Evolutionary conservation across 2,797 vertebrate species (phyloP).

Genomic region (Lindbergichthys nudifrons): DNA sequence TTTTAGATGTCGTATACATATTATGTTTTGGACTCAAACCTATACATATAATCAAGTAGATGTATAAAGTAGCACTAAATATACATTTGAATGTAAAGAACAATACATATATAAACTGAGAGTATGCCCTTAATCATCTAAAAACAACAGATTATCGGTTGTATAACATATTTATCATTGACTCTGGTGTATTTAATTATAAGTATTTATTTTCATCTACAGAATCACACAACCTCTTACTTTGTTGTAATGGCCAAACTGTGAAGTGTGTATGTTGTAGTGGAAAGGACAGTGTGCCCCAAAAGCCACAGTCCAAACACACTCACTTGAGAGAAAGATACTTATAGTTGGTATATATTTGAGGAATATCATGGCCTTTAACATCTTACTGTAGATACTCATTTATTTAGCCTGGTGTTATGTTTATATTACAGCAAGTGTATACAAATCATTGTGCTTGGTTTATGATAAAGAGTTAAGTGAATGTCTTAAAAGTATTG

Average conservation of each 20-base stretch:
- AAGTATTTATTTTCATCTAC: not conserved
- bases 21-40: too few relatives aligned
- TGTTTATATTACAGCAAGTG: not conserved
- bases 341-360: not conserved
- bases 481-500: constrained; percentile 24
- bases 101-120: not conserved
- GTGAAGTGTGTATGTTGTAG: too few relatives aligned
- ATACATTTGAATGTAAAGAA: not conserved
- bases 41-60: not conserved
- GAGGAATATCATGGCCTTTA: not conserved
- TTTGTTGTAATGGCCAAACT: not conserved
- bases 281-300: too few relatives aligned
- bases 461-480: constrained; percentile 1
- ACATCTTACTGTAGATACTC: too few relatives aligned
- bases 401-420: not conserved
- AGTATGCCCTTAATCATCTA: not conserved
- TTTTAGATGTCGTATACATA: not conserved
- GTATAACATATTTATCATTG: not conserved
- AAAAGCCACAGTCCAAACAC: too few relatives aligned
- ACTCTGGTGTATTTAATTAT: not conserved
- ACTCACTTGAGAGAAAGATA: not conserved
- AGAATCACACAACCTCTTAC: not conserved
- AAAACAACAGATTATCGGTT: not conserved
- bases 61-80: not conserved
- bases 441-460: not conserved